Percentiles rank a stretch among this genome's conserved stretches.
These are phyloP conservation scores for Terebella lapidaria DNA, from an alignment of 2,888 invertebrate species.

Conservation along the genomic window DNA sequence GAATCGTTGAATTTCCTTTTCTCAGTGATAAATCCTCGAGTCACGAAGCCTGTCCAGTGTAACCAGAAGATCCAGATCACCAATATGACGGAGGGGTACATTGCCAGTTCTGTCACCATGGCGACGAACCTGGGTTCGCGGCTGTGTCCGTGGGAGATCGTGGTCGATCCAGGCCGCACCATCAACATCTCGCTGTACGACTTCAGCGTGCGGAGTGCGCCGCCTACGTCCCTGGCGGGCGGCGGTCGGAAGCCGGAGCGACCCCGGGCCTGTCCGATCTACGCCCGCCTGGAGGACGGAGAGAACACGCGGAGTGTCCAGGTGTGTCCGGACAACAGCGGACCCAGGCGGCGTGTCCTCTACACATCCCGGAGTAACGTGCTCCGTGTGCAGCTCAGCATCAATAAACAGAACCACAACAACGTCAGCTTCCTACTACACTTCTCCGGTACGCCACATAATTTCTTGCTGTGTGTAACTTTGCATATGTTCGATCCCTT, in stretches of 20 bases:
- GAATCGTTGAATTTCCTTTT: too few species aligned
- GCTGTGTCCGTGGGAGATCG: slow-evolving; percentile 3
- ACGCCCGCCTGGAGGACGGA: neutral
- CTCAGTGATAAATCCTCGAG: too few species aligned
- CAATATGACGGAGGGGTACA: neutral
- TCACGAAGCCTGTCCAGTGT: too few species aligned
- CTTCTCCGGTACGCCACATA: too few species aligned
- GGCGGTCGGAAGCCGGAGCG: neutral
- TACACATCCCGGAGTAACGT: neutral
- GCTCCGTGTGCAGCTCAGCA: too few species aligned
- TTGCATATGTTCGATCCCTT: too few species aligned
- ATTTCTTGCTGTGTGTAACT: too few species aligned
- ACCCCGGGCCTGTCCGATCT: neutral
- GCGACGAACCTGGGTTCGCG: neutral
- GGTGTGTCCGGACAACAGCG: too few species aligned
- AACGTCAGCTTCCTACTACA: too few species aligned
- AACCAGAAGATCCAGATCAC: too few species aligned
- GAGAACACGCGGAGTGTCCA: neutral
- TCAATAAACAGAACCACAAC: too few species aligned
- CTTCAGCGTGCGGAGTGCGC: neutral
- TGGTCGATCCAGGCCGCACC: slow-evolving; percentile 8
- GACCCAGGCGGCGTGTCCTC: neutral
- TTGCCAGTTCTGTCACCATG: neutral
- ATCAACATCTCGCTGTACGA: slow-evolving; percentile 8
- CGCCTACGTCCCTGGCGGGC: neutral